Conservation (phyloP, 2,113 vertebrate genomes). For the Dipodomys spectabilis region DNA sequence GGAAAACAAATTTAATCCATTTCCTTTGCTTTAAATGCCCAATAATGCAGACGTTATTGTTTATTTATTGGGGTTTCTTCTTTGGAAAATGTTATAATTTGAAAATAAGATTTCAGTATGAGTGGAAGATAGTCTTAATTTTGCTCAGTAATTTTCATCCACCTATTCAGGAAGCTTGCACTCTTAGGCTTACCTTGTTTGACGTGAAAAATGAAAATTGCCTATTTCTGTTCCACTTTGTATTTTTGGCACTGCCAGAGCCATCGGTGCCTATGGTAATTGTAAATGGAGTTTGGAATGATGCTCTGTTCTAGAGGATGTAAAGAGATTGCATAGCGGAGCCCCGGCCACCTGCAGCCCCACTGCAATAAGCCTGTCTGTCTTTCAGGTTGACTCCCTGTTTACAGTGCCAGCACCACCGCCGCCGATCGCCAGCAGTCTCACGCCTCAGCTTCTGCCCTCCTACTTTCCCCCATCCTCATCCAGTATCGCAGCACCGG, state of each 20-base stretch:
- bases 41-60: slow-evolving; percentile 15
- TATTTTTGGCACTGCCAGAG: slow-evolving; percentile 60
- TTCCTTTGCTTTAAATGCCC: slow-evolving; percentile 52
- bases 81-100: slow-evolving; percentile 65
- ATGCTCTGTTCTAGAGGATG: slow-evolving; percentile 67
- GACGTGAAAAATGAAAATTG: slow-evolving; percentile 13
- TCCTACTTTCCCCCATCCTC: slow-evolving; percentile 92
- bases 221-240: slow-evolving; percentile 10
- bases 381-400: slow-evolving; percentile 94
- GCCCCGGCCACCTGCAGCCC: slow-evolving; percentile 47
- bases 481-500: slow-evolving; percentile 92
- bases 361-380: slow-evolving; percentile 86
- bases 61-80: slow-evolving; percentile 50
- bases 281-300: slow-evolving; percentile 61
- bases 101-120: slow-evolving; percentile 43
- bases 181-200: slow-evolving; percentile 49
- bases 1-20: slow-evolving; percentile 57
- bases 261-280: slow-evolving; percentile 30
- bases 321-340: slow-evolving; percentile 58
- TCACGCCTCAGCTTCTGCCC: slow-evolving; percentile 91
- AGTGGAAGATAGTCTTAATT: slow-evolving; percentile 29
- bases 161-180: background rate
- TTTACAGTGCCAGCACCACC: slow-evolving; percentile 94
- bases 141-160: slow-evolving; percentile 63
- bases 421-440: slow-evolving; percentile 88